phyloP scores from a whole-genome alignment of 2,113 vertebrate genomes.

The Vombatus ursinus region DNA sequence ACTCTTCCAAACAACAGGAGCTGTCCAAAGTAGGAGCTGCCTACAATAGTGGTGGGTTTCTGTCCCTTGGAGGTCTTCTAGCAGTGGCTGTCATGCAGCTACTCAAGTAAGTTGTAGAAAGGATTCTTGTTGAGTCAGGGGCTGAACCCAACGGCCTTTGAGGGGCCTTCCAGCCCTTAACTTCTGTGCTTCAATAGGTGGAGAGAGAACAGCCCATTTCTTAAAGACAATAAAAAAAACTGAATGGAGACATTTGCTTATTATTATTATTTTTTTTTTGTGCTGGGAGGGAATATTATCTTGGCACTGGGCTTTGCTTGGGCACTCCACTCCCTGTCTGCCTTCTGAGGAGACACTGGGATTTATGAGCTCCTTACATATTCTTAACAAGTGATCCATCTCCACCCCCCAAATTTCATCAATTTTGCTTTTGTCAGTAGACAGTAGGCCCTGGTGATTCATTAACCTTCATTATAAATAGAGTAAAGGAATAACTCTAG shows the following conservation, averaged over 20 bases:
- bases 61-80: not conserved
- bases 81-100: not conserved
- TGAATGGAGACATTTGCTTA: not conserved
- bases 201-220: not conserved
- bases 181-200: not conserved
- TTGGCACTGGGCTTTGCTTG: not conserved
- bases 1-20: not conserved
- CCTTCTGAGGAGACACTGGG: conserved; percentile 20
- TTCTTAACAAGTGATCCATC: conserved; percentile 52
- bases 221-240: not conserved
- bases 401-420: conserved; percentile 28
- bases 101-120: not conserved
- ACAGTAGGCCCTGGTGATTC: conserved; percentile 49
- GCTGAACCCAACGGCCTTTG: not conserved
- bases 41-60: not conserved
- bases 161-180: not conserved
- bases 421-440: conserved; percentile 55
- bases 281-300: not conserved
- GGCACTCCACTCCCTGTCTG: not conserved
- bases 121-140: not conserved
- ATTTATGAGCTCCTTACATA: conserved; percentile 51
- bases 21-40: not conserved
- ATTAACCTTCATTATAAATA: conserved; percentile 60
- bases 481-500: conserved; percentile 39
- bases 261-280: not conserved